Evolutionary conservation across 2,113 vertebrate species (phyloP).

Genomic region (Paradisaea rubra): DNA sequence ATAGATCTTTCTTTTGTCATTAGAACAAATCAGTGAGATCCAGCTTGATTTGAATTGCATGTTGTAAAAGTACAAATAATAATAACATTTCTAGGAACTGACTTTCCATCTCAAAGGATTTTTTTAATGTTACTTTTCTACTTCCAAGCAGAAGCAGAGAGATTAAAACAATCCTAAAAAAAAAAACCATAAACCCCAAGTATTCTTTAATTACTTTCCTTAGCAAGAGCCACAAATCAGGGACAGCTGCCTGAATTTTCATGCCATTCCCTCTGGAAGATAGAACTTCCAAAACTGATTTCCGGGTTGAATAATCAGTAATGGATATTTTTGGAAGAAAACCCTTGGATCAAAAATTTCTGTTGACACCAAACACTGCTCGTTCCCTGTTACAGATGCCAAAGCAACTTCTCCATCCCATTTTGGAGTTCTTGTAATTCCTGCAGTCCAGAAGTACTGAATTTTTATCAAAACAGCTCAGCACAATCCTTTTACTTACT

Average conservation of each 20-base stretch:
- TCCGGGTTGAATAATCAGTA: background rate
- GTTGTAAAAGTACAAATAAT: slow-evolving; percentile 19
- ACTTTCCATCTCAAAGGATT: slow-evolving; percentile 1
- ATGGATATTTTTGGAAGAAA: background rate
- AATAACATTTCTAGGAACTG: background rate
- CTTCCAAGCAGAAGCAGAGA: background rate
- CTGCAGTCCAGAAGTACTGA: background rate
- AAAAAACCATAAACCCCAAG: background rate
- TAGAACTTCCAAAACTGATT: background rate
- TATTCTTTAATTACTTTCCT: slow-evolving; percentile 17
- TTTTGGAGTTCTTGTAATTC: background rate
- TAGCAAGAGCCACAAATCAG: background rate
- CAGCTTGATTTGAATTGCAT: slow-evolving; percentile 35
- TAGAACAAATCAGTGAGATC: slow-evolving; percentile 8
- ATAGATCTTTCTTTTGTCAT: slow-evolving; percentile 36
- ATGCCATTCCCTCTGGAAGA: background rate
- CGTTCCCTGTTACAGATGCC: background rate
- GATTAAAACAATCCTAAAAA: slow-evolving; percentile 40
- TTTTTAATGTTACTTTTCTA: background rate
- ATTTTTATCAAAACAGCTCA: slow-evolving; percentile 30
- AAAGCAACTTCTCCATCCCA: background rate
- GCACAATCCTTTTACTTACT: slow-evolving; percentile 27
- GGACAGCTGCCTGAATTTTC: slow-evolving; percentile 4
- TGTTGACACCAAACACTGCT: background rate
- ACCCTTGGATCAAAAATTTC: background rate